Evolutionary conservation across 2,113 vertebrate species (phyloP), one percentile per base, ranked within the genome.

Genomic region (Amphiprion percula): DNA sequence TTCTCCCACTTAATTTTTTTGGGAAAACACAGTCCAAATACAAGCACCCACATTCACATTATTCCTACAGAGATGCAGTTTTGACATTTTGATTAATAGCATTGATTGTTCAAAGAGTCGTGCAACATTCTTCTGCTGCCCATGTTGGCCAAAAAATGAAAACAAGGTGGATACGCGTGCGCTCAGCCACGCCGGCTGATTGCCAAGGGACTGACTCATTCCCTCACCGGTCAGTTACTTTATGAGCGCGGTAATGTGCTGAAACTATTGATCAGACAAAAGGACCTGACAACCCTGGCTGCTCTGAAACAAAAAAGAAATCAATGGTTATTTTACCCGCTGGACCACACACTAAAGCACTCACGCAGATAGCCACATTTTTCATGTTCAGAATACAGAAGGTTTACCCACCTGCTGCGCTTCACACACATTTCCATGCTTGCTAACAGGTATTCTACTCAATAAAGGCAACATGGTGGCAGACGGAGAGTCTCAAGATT

Each of bases 221-320:
- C 72, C 67, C 63, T 79, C 49, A 1, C 65, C 56, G 84, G 39
- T 70, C 63, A 74, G 52, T 82, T 82, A 68, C 68, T 75, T 60
- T 68, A 70, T 76, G 85, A 87, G 64, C 33, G 0, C 11, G 4
- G 72, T 84, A 88, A 88, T 82, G 82, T 77, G 66, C 60, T 68
- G 68, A 58, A 87, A 74, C 83, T 81, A 90, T 90, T 64, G 90
- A 91, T 88, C 59, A 7, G 4, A 68, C 62, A 71, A 75, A 83
- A 77, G 55, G 74, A 71, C 33, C 74, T 21, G 71, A 75, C 80
- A 72, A 63, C 62, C 59, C 62, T 37, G 21, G 61, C 68, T 62
- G 72, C 2, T 69, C 28, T 78, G 59, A 88, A 87, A 84, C 84
- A 78, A 78, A 77, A 68, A 68, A 83, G 33, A 77, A 87, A 88